Conservation (phyloP, 1,140 invertebrate genomes). For the Camponotus floridanus region DNA sequence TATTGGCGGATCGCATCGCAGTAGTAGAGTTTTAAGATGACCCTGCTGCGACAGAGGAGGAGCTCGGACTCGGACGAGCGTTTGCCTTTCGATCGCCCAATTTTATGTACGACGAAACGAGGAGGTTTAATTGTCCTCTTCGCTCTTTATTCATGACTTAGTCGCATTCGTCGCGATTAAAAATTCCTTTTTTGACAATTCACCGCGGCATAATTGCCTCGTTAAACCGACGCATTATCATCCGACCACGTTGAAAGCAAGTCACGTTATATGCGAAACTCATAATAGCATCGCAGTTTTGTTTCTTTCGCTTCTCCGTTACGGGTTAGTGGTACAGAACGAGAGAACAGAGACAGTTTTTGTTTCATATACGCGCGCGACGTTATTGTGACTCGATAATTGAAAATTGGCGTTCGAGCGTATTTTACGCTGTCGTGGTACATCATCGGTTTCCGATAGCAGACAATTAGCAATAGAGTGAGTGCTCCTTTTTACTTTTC, state of each 20-base stretch:
- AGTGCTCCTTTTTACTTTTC: neutral
- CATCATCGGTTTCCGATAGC: constrained; percentile 46
- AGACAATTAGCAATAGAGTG: neutral
- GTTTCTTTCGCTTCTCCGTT: neutral
- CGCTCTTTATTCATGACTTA: neutral
- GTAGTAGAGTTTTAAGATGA: neutral
- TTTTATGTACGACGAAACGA: neutral
- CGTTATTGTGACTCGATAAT: constrained; percentile 33
- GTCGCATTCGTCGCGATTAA: neutral
- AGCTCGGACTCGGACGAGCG: neutral
- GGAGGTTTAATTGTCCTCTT: neutral
- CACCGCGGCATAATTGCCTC: constrained; percentile 5
- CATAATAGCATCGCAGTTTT: neutral
- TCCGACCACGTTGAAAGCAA: neutral
- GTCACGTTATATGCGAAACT: neutral
- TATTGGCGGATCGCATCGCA: constrained; percentile 18
- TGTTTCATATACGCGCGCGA: neutral
- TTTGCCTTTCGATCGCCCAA: neutral
- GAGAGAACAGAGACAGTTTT: constrained; percentile 13
- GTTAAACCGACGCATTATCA: constrained; percentile 7
- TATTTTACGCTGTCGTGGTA: constrained; percentile 11
- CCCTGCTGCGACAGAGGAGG: neutral
- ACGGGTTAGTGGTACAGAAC: neutral
- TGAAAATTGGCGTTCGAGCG: constrained; percentile 34
- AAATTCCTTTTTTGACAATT: neutral